Conservation (phyloP, 2,797 vertebrate genomes). For the Selene dorsalis region DNA sequence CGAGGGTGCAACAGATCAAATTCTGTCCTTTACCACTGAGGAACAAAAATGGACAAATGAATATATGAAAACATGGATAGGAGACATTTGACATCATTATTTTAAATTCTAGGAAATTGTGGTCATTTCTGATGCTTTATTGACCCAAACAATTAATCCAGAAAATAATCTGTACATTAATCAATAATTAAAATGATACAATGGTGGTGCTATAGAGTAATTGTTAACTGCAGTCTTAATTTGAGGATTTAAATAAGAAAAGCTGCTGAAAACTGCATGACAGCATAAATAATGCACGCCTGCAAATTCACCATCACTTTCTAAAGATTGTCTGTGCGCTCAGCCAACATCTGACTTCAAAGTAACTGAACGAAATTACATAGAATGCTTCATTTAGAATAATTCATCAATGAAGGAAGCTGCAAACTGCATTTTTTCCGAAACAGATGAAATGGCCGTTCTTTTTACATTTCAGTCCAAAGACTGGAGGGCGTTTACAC, state of each 20-base stretch:
- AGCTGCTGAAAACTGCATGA: conserved; percentile 7
- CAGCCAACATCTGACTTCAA: not conserved
- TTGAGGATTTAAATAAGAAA: not conserved
- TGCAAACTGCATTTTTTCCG: not conserved
- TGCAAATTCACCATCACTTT: conserved; percentile 3
- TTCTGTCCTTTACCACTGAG: not conserved
- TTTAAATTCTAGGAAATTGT: not conserved
- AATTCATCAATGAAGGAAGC: not conserved
- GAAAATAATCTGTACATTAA: not conserved
- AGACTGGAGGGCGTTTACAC: conserved; percentile 16
- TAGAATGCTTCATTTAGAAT: conserved; percentile 14
- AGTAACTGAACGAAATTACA: not conserved
- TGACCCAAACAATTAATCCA: not conserved
- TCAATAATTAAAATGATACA: not conserved
- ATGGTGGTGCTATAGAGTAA: not conserved
- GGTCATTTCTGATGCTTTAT: not conserved
- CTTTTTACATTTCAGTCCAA: conserved; percentile 3
- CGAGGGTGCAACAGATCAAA: conserved; percentile 30
- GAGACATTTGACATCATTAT: not conserved
- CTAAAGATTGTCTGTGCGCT: not conserved
- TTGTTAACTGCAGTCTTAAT: not conserved
- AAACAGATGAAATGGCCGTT: conserved; percentile 1
- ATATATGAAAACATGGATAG: not conserved
- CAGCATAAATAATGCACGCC: not conserved
- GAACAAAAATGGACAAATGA: conserved; percentile 9